phyloP scores from a whole-genome alignment of 2,113 vertebrate species.

The Pipa parva region DNA sequence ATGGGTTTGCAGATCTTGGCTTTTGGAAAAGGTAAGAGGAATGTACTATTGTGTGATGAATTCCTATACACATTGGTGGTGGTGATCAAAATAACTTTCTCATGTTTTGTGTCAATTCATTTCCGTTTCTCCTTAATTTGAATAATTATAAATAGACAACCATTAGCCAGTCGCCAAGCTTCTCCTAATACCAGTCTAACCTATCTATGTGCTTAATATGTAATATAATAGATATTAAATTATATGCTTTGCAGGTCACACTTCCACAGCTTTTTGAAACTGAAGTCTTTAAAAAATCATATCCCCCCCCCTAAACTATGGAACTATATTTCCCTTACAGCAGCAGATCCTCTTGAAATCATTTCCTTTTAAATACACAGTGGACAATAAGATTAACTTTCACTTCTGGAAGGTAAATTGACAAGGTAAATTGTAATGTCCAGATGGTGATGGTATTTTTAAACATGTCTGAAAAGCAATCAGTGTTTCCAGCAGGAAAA shows the following conservation, averaged over 20 bases:
- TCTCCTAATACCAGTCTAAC: not conserved
- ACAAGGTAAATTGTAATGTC: not conserved
- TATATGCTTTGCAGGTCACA: not conserved
- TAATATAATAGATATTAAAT: not conserved
- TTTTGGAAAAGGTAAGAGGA: constrained; percentile 34
- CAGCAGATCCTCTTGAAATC: not conserved
- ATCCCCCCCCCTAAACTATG: not conserved
- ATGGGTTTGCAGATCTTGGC: constrained; percentile 22
- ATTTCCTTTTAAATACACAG: not conserved
- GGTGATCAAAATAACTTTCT: constrained; percentile 35
- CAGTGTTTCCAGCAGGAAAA: not conserved
- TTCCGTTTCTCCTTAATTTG: constrained; percentile 30
- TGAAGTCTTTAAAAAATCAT: not conserved
- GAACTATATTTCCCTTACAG: not conserved
- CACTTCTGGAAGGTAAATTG: not conserved
- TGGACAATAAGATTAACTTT: not conserved
- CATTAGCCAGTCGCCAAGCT: constrained; percentile 14
- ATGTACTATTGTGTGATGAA: constrained; percentile 16
- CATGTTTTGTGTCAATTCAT: constrained; percentile 4
- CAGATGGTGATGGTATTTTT: not conserved
- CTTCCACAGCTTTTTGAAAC: not conserved
- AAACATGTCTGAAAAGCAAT: not conserved
- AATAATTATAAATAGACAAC: constrained; percentile 25
- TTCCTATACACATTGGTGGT: constrained; percentile 14
- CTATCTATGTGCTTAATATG: not conserved